Evolutionary conservation across 2,113 vertebrate genomes (phyloP), one percentile per base, ranked within the genome.

Genomic region (Todiramphus saurophagus): DNA sequence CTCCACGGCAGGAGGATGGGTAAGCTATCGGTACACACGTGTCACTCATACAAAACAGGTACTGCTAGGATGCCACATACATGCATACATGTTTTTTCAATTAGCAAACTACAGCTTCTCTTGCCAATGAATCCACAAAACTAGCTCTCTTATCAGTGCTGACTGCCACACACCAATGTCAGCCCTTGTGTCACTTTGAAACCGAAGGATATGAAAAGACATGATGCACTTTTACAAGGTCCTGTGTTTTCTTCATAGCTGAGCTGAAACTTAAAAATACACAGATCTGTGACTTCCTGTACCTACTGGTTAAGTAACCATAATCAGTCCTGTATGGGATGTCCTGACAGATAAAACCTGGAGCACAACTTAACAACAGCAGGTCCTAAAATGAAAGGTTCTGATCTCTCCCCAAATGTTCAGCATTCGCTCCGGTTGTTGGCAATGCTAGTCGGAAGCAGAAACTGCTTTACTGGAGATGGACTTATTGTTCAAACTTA

Each of bases 21-120:
- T 27, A 27, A 78, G 19, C 8, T 63, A 59, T 3, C 63, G 31
- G n/a, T 37, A 27, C 2, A 2, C 16, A 33, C 3, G 1, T 4
- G 5, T 16, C 8, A 24, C 24, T 20, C 24, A 35, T 72, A 64
- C 0, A 0, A 0, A 62, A 28, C 20, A n/a, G 25, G 43, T 33
- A 39, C 21, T 35, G 43, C 41, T 62, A 19, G 16, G 24, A 9
- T 50, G 25, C 58, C 59, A 43, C 21, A 39, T 23, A 17, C 39
- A 27, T 3, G 23, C 1, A 4, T 3, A 24, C 33, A 14, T 5
- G 1, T 9, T 79, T 69, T 85, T 51, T 44, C 33, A 35, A 1
- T 48, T 39, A 70, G 16, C 11, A 68, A 92, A 69, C n/a, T 56
- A 41, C n/a, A 75, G 31, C 31, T 51, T 69, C 56, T 85, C 83